A percentile compares a stretch with the other conserved stretches of the same genome.
Evolutionary conservation across 2,797 vertebrate genomes (phyloP).

Genomic region (Echiichthys vipera): DNA sequence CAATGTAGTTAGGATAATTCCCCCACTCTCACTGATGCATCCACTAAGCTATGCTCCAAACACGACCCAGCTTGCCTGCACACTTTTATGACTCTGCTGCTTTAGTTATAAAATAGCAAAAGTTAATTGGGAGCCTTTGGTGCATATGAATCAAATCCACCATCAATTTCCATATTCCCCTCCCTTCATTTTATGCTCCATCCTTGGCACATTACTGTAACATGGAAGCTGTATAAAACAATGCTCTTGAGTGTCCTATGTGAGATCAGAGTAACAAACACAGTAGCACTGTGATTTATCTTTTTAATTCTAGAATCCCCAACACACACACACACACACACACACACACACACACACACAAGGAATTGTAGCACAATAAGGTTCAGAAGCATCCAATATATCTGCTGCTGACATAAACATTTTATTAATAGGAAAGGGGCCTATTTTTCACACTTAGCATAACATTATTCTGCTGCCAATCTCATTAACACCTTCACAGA

Average conservation of each 20-base stretch:
- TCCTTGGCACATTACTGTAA: conserved; percentile 5
- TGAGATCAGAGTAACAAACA: not conserved
- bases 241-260: not conserved
- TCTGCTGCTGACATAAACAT: conserved; percentile 29
- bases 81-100: not conserved
- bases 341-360: not conserved
- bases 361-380: not conserved
- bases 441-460: conserved; percentile 34
- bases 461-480: conserved; percentile 31
- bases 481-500: conserved; percentile 38
- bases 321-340: not conserved
- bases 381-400: not conserved
- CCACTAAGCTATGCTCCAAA: not conserved
- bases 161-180: conserved; percentile 24
- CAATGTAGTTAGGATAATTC: not conserved
- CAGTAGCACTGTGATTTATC: not conserved
- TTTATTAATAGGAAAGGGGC: conserved; percentile 12
- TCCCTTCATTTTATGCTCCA: conserved; percentile 1
- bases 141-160: conserved; percentile 25
- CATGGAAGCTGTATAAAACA: not conserved
- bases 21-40: not conserved
- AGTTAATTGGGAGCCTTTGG: conserved; percentile 34
- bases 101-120: conserved; percentile 16
- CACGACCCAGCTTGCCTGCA: not conserved
- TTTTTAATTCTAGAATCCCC: not conserved